These are phyloP conservation scores for Drosophila fuyamai DNA, from an alignment of 1,140 invertebrate genomes.

Conservation along the genomic window DNA sequence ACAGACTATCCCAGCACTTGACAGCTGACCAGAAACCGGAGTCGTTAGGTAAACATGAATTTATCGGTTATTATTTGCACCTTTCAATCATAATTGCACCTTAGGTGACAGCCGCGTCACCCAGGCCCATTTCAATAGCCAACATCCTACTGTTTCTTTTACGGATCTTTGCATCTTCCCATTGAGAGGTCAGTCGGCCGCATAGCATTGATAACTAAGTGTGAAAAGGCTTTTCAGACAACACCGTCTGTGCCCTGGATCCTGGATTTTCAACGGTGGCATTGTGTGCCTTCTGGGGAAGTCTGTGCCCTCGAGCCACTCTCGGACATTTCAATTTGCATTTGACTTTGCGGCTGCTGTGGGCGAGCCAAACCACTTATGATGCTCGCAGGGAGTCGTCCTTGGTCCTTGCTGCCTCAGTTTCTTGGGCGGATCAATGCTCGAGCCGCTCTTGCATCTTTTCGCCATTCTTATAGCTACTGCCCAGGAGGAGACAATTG, in stretches of 20 bases:
- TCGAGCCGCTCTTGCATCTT: conserved; percentile 22
- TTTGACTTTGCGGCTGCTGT: conserved; percentile 71
- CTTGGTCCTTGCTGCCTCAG: conserved; percentile 9
- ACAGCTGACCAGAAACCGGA: conserved; percentile 69
- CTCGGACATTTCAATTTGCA: conserved; percentile 77
- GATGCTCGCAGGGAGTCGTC: conserved; percentile 26
- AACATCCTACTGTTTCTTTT: conserved; percentile 59
- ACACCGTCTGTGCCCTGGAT: conserved; percentile 8
- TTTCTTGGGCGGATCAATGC: conserved; percentile 59
- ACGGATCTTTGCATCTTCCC: conserved; percentile 37
- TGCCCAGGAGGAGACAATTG: conserved; percentile 49
- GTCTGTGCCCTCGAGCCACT: conserved; percentile 39
- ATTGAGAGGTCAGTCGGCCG: conserved; percentile 39
- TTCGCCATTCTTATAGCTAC: conserved; percentile 3
- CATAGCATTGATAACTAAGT: conserved; percentile 55
- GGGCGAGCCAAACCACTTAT: conserved; percentile 71
- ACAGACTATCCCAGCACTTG: conserved; percentile 52
- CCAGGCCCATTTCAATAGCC: conserved; percentile 36
- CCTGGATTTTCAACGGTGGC: conserved; percentile 20
- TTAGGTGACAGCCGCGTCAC: conserved; percentile 54
- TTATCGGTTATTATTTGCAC: conserved; percentile 83
- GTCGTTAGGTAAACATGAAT: conserved; percentile 81
- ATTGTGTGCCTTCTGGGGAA: conserved; percentile 55
- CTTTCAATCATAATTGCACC: conserved; percentile 82
- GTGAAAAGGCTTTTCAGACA: conserved; percentile 76